Evolutionary conservation across 2,797 vertebrate species (phyloP).

Genomic region (Chromis chromis): DNA sequence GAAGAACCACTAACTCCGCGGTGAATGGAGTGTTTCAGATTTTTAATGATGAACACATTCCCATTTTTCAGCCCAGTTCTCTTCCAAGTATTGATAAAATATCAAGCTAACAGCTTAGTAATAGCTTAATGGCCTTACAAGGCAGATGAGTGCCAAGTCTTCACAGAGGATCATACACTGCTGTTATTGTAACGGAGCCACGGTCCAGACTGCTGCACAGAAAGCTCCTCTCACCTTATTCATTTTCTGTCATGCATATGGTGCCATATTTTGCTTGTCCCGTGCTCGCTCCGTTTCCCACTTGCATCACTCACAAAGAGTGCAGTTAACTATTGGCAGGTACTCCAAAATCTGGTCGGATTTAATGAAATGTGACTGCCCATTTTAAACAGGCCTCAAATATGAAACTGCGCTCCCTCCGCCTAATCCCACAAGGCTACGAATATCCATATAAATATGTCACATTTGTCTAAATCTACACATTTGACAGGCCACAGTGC

Average conservation of each 20-base stretch:
- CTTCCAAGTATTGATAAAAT: constrained; percentile 71
- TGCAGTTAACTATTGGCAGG: constrained; percentile 72
- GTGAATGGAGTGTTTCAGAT: constrained; percentile 46
- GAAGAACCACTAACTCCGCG: constrained; percentile 31
- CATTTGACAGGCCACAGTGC: constrained; percentile 66
- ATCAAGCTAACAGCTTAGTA: constrained; percentile 47
- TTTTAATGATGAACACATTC: constrained; percentile 58
- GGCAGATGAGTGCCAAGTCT: constrained; percentile 58
- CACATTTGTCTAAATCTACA: constrained; percentile 72
- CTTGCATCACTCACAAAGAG: constrained; percentile 58
- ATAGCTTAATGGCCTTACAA: constrained; percentile 36
- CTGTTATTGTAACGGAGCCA: constrained; percentile 52
- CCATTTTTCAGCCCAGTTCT: constrained; percentile 41
- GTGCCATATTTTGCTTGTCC: constrained; percentile 55
- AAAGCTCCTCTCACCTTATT: constrained; percentile 59
- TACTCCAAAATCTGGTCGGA: constrained; percentile 67
- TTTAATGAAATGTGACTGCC: constrained; percentile 82
- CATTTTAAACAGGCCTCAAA: constrained; percentile 71
- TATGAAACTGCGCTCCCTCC: constrained; percentile 61
- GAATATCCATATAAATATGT: constrained; percentile 81
- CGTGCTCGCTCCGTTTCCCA: constrained; percentile 35
- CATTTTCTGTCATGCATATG: constrained; percentile 43
- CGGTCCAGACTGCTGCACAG: constrained; percentile 22
- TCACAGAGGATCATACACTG: constrained; percentile 37
- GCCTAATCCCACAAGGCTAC: constrained; percentile 72